Evolutionary conservation across 1,140 invertebrate species (phyloP).

Genomic region (Temnothorax curvispinosus): DNA sequence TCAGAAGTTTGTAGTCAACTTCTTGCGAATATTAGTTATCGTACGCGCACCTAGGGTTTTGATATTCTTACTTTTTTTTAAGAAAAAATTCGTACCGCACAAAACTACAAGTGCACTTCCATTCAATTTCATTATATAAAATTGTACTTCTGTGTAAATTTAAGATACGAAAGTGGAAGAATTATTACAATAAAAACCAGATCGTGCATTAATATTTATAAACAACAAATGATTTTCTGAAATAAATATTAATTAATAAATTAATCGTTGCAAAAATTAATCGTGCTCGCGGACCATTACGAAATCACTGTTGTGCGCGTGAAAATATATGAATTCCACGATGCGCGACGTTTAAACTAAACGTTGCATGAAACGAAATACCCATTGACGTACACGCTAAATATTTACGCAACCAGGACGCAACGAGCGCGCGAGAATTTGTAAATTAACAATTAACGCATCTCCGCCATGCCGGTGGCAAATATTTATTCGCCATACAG

Average conservation of each 20-base stretch:
- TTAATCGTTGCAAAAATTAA: conserved; percentile 24
- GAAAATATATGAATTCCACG: conserved; percentile 41
- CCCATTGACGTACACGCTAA: conserved; percentile 50
- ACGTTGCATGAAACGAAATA: conserved; percentile 59
- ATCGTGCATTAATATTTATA: conserved; percentile 22
- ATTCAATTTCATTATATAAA: neutral
- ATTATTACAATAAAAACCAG: neutral
- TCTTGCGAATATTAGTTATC: neutral
- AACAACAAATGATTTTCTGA: neutral
- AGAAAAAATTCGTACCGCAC: neutral
- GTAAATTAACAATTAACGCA: conserved; percentile 60
- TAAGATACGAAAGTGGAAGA: neutral
- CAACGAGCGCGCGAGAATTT: conserved; percentile 58
- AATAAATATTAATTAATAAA: conserved; percentile 57
- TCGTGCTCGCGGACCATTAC: conserved; percentile 26
- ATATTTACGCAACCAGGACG: conserved; percentile 48
- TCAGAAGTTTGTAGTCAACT: neutral
- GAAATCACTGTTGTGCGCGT: conserved; percentile 26
- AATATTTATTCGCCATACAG: conserved; percentile 47
- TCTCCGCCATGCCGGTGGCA: conserved; percentile 25
- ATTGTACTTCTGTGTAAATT: neutral
- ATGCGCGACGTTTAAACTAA: conserved; percentile 36
- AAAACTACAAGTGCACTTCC: neutral
- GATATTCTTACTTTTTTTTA: neutral
- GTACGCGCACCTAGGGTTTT: neutral